These are phyloP conservation scores for Bufotes viridis DNA, from an alignment of 2,797 vertebrate genomes.

Conservation along the genomic window DNA sequence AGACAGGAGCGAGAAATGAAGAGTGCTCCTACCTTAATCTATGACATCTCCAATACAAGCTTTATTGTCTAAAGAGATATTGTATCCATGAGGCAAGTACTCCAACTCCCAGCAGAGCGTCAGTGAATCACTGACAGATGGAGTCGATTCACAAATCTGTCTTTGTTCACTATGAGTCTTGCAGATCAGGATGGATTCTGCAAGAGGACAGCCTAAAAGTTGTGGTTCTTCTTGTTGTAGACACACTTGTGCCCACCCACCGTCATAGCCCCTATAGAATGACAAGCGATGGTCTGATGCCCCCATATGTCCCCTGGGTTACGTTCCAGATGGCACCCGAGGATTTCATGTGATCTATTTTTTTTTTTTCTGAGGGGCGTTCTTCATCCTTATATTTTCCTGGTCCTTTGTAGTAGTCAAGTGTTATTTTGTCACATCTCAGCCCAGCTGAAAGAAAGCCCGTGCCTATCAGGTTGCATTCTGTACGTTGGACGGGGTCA, in stretches of 20 bases:
- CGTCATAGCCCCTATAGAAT: neutral
- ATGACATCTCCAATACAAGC: neutral
- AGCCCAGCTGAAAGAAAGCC: slow-evolving; percentile 33
- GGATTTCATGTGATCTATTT: neutral
- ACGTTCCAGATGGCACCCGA: neutral
- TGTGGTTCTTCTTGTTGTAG: neutral
- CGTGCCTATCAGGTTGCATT: slow-evolving; percentile 44
- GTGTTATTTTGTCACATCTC: slow-evolving; percentile 46
- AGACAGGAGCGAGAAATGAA: neutral
- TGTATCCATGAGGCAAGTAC: neutral
- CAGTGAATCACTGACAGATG: slow-evolving; percentile 24
- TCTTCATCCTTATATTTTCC: slow-evolving; percentile 24
- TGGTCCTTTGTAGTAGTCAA: slow-evolving; percentile 56
- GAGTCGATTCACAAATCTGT: neutral
- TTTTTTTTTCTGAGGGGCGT: neutral
- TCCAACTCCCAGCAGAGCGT: neutral
- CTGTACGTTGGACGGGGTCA: slow-evolving; percentile 45
- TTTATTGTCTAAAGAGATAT: neutral
- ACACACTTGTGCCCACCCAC: neutral
- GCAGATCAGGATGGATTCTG: neutral
- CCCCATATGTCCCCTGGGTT: neutral
- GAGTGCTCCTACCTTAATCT: neutral
- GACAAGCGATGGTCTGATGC: neutral
- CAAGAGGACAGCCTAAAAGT: neutral
- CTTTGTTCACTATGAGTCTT: slow-evolving; percentile 16